Evolutionary conservation across 2,113 vertebrate species (phyloP), one percentile per base, ranked within the genome.

Genomic region (Chiloscyllium plagiosum): DNA sequence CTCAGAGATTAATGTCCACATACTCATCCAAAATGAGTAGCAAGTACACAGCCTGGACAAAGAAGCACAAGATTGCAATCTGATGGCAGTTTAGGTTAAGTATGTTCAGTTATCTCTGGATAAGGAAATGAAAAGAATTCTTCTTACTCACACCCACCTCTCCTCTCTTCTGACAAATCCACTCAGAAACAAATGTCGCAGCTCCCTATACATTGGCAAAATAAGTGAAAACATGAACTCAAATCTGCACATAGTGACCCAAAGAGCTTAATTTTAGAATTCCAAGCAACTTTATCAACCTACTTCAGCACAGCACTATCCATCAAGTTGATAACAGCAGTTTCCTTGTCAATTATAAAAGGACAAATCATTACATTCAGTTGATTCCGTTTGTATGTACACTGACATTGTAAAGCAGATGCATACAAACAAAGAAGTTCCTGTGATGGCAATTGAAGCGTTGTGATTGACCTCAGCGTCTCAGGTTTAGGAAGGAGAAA

Each of bases 261-360:
- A 37, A 47, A 12, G 5, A 93, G 61, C 89, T 17, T 37, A 17
- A 93, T 20, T 37, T 93, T n/a, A 66, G 89, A 17, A 66, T 52
- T 20, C 66, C 56, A 66, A 29, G 61, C 89, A 93, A 93, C 61
- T 37, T 66, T 19, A 8, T 20, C 61, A 68, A 22, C 22, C 56
- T 12, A 90, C 89, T 22, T 93, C 89, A 66, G 6, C n/a, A 66
- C 5, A 93, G 22, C 15, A 10, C 47, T 24, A 66, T 93, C 61
- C 89, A 66, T 66, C 33, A 93, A 66, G 89, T 93, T n/a, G 19
- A 93, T 65, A 92, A 92, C 29, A n/a, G 52, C 89, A 92, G 65
- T 92, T 66, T 66, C 65, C 20, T 92, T 92, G 89, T 66, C 61
- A 92, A 90, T 33, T 56, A 37, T n/a, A 92, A 37, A 20, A n/a